phyloP scores from a whole-genome alignment of 2,113 vertebrate genomes.

The Panthera tigris region DNA sequence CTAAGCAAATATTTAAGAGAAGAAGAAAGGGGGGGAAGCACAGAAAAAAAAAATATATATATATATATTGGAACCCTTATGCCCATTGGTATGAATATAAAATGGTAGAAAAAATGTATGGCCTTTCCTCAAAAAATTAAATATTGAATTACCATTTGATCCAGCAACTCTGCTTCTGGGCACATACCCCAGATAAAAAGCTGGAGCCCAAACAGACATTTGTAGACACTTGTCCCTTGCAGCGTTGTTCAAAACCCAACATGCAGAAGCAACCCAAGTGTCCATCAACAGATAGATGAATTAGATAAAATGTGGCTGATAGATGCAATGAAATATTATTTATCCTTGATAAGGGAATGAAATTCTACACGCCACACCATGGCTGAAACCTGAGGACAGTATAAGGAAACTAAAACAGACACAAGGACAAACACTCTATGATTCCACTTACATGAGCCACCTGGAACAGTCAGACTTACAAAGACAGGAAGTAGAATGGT shows the following conservation, averaged over 20 bases:
- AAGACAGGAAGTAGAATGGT: background rate
- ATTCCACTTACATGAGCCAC: background rate
- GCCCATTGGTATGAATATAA: background rate
- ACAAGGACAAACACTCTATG: background rate
- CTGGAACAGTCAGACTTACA: background rate
- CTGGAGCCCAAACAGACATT: background rate
- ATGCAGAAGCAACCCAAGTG: background rate
- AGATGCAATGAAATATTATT: background rate
- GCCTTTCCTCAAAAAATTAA: background rate
- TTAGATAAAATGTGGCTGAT: background rate
- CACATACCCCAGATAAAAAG: background rate
- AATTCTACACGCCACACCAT: background rate
- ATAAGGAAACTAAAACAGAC: background rate
- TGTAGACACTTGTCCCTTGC: background rate
- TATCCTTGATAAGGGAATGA: background rate
- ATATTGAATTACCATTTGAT: background rate
- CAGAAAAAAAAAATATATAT: background rate
- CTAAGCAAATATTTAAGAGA: background rate
- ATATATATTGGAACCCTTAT: background rate
- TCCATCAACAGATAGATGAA: background rate
- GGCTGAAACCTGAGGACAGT: background rate
- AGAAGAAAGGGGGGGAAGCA: background rate
- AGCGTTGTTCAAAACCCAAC: background rate
- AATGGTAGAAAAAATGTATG: no score
- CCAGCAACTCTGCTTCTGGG: no score